Percentiles rank a stretch among this genome's conserved stretches.
phyloP scores from a whole-genome alignment of 2,113 vertebrate genomes.

The Enhydra lutris region DNA sequence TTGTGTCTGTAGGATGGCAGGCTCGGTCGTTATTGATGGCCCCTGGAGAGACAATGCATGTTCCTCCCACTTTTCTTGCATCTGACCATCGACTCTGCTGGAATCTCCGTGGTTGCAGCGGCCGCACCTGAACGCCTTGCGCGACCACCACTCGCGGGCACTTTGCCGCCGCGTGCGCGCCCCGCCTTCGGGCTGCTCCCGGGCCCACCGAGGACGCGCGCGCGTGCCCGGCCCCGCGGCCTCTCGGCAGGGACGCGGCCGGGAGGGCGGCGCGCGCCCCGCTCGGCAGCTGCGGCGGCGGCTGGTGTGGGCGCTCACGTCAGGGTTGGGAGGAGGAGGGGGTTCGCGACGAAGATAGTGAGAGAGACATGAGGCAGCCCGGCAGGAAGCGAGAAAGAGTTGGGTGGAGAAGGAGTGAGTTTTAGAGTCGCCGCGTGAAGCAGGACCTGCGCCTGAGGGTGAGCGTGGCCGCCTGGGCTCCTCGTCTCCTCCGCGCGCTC shows the following conservation, averaged over 20 bases:
- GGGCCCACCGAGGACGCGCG: constrained; percentile 60
- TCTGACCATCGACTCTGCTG: not conserved
- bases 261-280: constrained; percentile 48
- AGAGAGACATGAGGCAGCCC: constrained; percentile 67
- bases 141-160: not conserved
- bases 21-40: not conserved
- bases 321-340: constrained; percentile 58
- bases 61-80: not conserved
- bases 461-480: constrained; percentile 47
- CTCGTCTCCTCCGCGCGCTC: constrained; percentile 25
- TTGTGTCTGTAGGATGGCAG: not conserved
- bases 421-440: constrained; percentile 41
- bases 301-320: constrained; percentile 62
- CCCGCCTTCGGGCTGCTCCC: constrained; percentile 35
- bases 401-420: constrained; percentile 59
- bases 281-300: constrained; percentile 59
- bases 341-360: not conserved
- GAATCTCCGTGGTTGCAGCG: not conserved
- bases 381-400: constrained; percentile 70
- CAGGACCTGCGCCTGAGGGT: not conserved
- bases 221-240: constrained; percentile 58
- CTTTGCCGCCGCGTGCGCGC: constrained; percentile 17
- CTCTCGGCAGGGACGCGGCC: constrained; percentile 41
- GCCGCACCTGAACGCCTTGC: not conserved
- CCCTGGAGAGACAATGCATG: not conserved